Evolutionary conservation across 2,797 vertebrate species (phyloP).

Genomic region (Neoniphon sammara): DNA sequence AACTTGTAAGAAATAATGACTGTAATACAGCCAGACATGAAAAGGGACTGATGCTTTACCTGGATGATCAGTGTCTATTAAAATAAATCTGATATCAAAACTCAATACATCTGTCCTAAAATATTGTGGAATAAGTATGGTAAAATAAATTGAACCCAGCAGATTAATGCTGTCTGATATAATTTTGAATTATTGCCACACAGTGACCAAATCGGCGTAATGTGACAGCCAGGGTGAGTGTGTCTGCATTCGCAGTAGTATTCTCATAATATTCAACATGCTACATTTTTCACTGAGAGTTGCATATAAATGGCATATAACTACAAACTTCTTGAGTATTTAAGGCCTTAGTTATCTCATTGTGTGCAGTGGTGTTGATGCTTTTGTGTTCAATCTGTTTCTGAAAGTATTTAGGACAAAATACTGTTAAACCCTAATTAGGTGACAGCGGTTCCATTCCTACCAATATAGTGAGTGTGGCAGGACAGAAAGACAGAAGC

Average conservation of each 20-base stretch:
- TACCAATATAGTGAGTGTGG: constrained; percentile 7
- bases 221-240: not conserved
- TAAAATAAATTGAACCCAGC: not conserved
- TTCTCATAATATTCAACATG: not conserved
- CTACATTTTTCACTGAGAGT: not conserved
- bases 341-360: too few relatives aligned
- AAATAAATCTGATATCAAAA: not conserved
- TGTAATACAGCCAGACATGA: not conserved
- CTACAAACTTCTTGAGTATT: too few relatives aligned
- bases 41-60: not conserved
- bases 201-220: not conserved
- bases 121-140: not conserved
- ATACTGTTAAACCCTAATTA: too few relatives aligned
- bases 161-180: not conserved
- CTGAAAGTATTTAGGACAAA: too few relatives aligned
- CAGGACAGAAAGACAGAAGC: not conserved
- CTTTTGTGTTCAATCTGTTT: too few relatives aligned
- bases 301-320: not conserved
- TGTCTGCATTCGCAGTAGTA: not conserved
- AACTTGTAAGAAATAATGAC: not conserved
- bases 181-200: not conserved
- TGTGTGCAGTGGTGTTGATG: too few relatives aligned
- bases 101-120: not conserved
- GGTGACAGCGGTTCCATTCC: too few relatives aligned
- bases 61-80: not conserved